Conservation (phyloP, 1,140 invertebrate species). For the Solen grandis region DNA sequence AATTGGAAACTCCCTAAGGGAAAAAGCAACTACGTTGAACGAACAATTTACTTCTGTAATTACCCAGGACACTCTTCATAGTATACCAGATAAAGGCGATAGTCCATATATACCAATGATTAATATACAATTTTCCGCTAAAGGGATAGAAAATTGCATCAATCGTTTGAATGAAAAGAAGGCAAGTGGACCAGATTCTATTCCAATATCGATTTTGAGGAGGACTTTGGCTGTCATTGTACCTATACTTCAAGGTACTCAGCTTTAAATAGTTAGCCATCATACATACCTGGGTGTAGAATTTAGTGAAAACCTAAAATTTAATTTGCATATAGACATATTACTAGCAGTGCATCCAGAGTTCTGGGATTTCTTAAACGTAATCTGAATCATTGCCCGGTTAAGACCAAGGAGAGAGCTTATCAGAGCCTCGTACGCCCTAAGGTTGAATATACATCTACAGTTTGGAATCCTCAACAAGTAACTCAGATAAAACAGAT, state of each 20-base stretch:
- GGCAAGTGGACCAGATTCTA: background rate
- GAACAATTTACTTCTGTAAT: slow-evolving; percentile 17
- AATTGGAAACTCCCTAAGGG: background rate
- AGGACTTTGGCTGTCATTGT: background rate
- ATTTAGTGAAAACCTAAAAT: background rate
- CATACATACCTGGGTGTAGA: slow-evolving; percentile 3
- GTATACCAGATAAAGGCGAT: slow-evolving; percentile 4
- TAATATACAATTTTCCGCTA: background rate
- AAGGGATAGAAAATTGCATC: slow-evolving; percentile 3
- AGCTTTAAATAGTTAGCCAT: background rate
- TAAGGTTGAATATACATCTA: slow-evolving; percentile 32
- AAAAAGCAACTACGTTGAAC: slow-evolving; percentile 10
- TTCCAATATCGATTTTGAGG: background rate
- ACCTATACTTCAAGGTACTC: background rate
- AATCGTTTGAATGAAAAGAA: slow-evolving; percentile 2
- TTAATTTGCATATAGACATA: background rate
- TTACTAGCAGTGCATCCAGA: slow-evolving; percentile 30
- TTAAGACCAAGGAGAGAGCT: slow-evolving; percentile 32
- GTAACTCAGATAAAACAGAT: slow-evolving; percentile 18
- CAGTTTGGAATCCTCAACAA: slow-evolving; percentile 17
- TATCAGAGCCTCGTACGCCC: slow-evolving; percentile 24
- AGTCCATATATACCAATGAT: background rate
- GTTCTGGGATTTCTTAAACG: slow-evolving; percentile 23
- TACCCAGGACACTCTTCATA: background rate
- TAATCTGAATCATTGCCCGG: slow-evolving; percentile 18